A percentile compares a stretch with the other conserved stretches of the same genome.
phyloP scores from a whole-genome alignment of 2,113 vertebrate genomes.

The Natator depressus region DNA sequence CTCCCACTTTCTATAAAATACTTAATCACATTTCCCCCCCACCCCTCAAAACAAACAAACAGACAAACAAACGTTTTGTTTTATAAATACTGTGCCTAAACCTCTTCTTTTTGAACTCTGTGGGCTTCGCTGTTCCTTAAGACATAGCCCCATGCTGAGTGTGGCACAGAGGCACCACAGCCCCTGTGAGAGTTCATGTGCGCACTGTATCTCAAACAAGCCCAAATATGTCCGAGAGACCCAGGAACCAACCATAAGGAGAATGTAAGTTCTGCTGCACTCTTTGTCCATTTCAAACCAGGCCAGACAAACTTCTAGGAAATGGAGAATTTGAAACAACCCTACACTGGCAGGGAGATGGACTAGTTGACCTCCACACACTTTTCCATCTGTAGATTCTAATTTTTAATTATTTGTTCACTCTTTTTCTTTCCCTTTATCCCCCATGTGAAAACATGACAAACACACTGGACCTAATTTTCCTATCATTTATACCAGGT shows the following conservation, averaged over 20 bases:
- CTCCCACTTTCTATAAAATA: not conserved
- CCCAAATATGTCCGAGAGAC: too few relatives aligned
- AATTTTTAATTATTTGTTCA: too few relatives aligned
- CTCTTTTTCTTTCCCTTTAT: not conserved
- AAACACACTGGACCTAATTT: not conserved
- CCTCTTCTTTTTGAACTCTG: not conserved
- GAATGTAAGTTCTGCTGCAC: too few relatives aligned
- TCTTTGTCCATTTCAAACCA: too few relatives aligned
- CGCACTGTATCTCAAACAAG: not conserved
- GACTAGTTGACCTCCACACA: too few relatives aligned
- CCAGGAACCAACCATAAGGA: too few relatives aligned
- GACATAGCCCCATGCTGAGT: not conserved
- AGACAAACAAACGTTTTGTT: not conserved
- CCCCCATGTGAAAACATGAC: not conserved
- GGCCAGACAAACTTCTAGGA: too few relatives aligned
- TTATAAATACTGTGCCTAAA: not conserved
- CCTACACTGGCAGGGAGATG: too few relatives aligned
- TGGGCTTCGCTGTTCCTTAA: not conserved
- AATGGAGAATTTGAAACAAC: too few relatives aligned
- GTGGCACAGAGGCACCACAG: not conserved
- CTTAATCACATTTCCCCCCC: not conserved
- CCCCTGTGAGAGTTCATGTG: not conserved
- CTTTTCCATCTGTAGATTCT: too few relatives aligned
- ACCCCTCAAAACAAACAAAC: too few relatives aligned
- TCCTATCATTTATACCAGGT: not conserved